phyloP scores from a whole-genome alignment of 2,797 vertebrate genomes.

The Columba guinea region DNA sequence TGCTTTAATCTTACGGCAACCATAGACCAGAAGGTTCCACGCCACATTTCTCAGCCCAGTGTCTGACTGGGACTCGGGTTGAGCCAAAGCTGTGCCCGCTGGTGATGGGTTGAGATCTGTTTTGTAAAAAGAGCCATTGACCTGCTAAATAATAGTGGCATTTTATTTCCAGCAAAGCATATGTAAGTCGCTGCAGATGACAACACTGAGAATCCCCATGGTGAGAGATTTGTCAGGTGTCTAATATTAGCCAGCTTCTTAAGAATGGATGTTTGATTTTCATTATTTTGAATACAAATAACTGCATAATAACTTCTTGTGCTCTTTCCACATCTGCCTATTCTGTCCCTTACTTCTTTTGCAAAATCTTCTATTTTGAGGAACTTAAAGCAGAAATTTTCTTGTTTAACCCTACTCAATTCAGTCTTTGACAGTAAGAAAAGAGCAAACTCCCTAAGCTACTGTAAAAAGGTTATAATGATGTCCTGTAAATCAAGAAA shows the following conservation, averaged over 20 bases:
- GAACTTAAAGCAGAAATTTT: not conserved
- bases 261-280: not conserved
- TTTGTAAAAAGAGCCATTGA: not conserved
- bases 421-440: not conserved
- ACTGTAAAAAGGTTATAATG: not conserved
- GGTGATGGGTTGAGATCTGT: not conserved
- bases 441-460: not conserved
- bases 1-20: conserved; percentile 33
- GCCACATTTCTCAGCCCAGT: not conserved
- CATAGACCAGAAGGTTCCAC: not conserved
- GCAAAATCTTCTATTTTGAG: not conserved
- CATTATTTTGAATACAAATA: not conserved
- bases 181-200: not conserved
- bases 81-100: not conserved
- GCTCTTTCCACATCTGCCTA: not conserved
- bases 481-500: not conserved
- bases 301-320: not conserved
- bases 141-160: not conserved
- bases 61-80: not conserved
- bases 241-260: not conserved
- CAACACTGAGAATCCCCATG: not conserved
- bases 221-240: not conserved
- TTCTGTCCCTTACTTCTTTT: not conserved
- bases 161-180: not conserved
- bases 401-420: not conserved